Evolutionary conservation across 2,797 vertebrate genomes (phyloP), one percentile per base, ranked within the genome.

Genomic region (Agapornis canus): DNA sequence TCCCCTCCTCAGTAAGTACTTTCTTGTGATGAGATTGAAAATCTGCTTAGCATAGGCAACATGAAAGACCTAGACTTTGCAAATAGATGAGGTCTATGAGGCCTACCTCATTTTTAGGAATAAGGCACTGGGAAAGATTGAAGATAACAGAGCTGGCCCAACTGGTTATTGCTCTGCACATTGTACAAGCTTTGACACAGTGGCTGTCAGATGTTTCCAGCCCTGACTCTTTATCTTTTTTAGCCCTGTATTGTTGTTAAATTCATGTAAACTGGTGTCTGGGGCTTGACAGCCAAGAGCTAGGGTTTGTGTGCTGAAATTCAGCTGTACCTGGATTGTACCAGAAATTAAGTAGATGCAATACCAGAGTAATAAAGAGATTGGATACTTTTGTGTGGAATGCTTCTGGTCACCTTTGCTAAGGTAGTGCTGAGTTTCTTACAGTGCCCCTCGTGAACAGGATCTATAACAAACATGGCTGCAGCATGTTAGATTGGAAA

Each of bases 401-500:
- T 82, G 83, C 51, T 96, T 92, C 91, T 97, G 79, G 64, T 81
- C 84, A 73, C 88, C 69, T 95, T 91, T 47, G 89, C 56, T 73
- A 92, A 92, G 86, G 89, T 56, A 90, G 47, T 49, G 63, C 75
- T 92, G 75, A 85, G 70, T 77, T 92, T 92, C 83, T 90, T 80
- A 39, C 29, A 51, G 57, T 71, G 92, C 82, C 72, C 47, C 60
- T 73, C 2, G 3, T 43, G 89, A 66, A 77, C 49, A 68, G 69
- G 83, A 91, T 79, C 68, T 72, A 51, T 52, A 66, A 59, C 76
- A 92, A 90, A 82, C 64, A 65, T 64, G 78, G 83, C 85, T 89
- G 63, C 49, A 82, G 48, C 68, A 29, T 31, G n/a, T 35, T 91
- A 68, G 61, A n/a, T 10, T 49, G 49, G 59, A 82, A 91, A 82